These are phyloP conservation scores for Heliconius ethilla DNA, from an alignment of 2,888 invertebrate species.

Conservation along the genomic window DNA sequence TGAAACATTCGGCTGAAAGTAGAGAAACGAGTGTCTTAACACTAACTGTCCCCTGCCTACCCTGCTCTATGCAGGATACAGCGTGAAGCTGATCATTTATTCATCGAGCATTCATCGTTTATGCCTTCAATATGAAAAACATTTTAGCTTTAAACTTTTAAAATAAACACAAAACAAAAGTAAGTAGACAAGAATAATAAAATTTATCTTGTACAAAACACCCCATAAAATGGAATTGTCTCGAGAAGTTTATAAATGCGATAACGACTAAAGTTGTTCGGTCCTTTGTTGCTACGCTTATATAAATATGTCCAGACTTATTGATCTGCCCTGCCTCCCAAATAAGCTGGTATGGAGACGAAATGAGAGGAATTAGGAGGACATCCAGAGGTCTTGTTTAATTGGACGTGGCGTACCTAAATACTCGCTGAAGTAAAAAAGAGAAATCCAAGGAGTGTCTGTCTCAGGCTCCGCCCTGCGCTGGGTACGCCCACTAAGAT, in stretches of 20 bases:
- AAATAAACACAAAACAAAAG: conserved; percentile 54
- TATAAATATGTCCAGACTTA: conserved; percentile 67
- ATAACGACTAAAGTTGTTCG: conserved; percentile 80
- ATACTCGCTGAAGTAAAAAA: conserved; percentile 77
- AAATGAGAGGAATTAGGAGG: conserved; percentile 49
- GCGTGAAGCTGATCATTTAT: no score
- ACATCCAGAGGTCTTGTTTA: conserved; percentile 60
- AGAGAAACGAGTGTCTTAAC: no score
- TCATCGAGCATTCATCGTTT: neutral
- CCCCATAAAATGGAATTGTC: conserved; percentile 80
- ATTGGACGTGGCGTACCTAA: conserved; percentile 70
- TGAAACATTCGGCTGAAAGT: no score
- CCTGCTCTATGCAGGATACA: no score
- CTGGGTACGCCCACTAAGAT: conserved; percentile 73
- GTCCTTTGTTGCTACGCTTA: conserved; percentile 76
- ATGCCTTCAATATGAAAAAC: neutral
- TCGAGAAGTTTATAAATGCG: conserved; percentile 81
- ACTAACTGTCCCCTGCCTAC: no score
- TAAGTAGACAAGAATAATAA: conserved; percentile 75
- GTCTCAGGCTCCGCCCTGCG: conserved; percentile 70
- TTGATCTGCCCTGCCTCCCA: conserved; percentile 52
- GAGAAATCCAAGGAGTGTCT: conserved; percentile 80
- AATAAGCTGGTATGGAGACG: conserved; percentile 27
- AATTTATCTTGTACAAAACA: conserved; percentile 80
- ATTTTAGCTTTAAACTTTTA: conserved; percentile 27